phyloP scores from a whole-genome alignment of 2,888 invertebrate genomes.

The Morinoia aosen region DNA sequence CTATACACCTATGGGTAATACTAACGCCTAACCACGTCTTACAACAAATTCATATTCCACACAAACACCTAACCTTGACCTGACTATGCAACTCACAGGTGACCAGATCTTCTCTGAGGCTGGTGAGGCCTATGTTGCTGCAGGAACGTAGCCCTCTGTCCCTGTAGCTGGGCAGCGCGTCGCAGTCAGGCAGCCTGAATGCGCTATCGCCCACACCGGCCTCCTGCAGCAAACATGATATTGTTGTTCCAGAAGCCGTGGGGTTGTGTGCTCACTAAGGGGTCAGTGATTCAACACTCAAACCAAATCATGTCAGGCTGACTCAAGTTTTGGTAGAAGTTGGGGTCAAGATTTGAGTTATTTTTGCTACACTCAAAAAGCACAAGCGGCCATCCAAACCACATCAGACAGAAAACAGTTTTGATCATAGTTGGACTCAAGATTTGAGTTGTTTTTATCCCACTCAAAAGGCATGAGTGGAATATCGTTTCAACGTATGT shows the following conservation, averaged over 20 bases:
- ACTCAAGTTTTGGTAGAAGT: not conserved
- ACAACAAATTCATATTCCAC: too few relatives aligned
- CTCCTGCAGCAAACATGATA: not conserved
- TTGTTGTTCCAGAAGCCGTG: not conserved
- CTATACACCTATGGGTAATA: too few relatives aligned
- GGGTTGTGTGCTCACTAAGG: not conserved
- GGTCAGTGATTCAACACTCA: not conserved
- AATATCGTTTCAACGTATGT: too few relatives aligned
- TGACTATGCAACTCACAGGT: slow-evolving; percentile 77
- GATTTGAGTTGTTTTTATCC: too few relatives aligned
- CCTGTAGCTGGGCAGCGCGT: slow-evolving; percentile 80
- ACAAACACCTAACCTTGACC: too few relatives aligned
- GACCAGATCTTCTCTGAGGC: slow-evolving; percentile 84
- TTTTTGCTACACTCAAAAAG: too few relatives aligned
- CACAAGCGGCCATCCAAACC: too few relatives aligned
- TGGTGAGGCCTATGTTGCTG: slow-evolving; percentile 87
- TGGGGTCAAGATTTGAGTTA: not conserved
- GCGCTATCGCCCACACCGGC: not conserved
- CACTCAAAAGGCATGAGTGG: too few relatives aligned
- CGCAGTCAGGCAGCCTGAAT: slow-evolving; percentile 84
- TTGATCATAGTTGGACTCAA: too few relatives aligned
- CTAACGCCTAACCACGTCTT: too few relatives aligned
- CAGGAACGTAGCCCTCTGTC: slow-evolving; percentile 79
- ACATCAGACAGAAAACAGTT: too few relatives aligned
- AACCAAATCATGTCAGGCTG: not conserved